Percentiles rank a stretch among this genome's conserved stretches.
These are phyloP conservation scores for Potamarius usumacintae DNA, from an alignment of 2,113 vertebrate species.

Conservation along the genomic window DNA sequence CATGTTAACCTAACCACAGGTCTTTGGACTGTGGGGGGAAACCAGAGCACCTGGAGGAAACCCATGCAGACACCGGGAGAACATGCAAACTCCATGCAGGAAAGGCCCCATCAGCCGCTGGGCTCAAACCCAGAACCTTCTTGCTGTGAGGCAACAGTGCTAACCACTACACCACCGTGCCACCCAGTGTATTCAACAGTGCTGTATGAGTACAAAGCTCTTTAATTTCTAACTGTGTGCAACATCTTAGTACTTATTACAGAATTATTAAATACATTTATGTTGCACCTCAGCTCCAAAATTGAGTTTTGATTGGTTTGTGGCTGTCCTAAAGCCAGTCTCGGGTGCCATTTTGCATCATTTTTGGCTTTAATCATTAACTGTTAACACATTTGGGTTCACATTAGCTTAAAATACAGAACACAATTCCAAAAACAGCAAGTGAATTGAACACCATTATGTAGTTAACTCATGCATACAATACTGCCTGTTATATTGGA, in stretches of 20 bases:
- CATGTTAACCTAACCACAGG: too few relatives aligned
- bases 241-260: not conserved
- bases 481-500: too few relatives aligned
- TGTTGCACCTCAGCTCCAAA: not conserved
- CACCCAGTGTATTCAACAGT: not conserved
- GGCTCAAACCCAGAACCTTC: too few relatives aligned
- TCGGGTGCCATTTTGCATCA: not conserved
- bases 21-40: too few relatives aligned
- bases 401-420: not conserved
- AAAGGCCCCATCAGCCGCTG: too few relatives aligned
- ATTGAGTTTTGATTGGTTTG: not conserved
- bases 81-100: too few relatives aligned
- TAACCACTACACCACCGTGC: too few relatives aligned
- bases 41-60: too few relatives aligned
- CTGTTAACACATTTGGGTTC: not conserved
- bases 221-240: not conserved
- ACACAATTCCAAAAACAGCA: not conserved
- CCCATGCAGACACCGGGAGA: too few relatives aligned
- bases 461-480: not conserved
- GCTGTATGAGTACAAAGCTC: not conserved
- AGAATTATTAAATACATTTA: not conserved
- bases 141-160: too few relatives aligned
- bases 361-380: not conserved
- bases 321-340: not conserved
- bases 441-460: not conserved